These are phyloP conservation scores for Chloroceryle aenea DNA, from an alignment of 2,113 vertebrate genomes.

Conservation along the genomic window DNA sequence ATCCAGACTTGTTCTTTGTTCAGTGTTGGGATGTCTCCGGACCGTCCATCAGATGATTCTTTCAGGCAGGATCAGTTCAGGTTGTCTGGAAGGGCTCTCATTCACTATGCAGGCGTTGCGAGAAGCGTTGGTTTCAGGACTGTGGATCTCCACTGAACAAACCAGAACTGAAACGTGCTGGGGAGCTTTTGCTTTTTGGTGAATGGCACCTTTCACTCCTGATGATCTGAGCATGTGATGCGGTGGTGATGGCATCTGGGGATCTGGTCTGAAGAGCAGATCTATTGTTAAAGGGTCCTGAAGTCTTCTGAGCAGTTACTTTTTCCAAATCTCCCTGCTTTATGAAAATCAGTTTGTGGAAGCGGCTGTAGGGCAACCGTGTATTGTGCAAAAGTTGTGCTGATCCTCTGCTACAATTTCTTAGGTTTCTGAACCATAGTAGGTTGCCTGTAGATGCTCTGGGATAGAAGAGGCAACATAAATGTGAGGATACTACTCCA, in stretches of 20 bases:
- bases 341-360: not conserved
- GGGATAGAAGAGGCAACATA: not conserved
- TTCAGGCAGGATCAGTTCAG: not conserved
- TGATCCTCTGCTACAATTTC: not conserved
- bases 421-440: not conserved
- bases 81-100: constrained; percentile 4
- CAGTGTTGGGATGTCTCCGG: not conserved
- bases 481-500: not conserved
- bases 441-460: not conserved
- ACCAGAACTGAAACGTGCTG: not conserved
- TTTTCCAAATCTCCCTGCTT: not conserved
- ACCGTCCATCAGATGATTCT: not conserved
- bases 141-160: not conserved
- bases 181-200: not conserved
- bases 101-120: not conserved
- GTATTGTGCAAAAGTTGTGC: not conserved
- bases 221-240: not conserved
- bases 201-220: not conserved
- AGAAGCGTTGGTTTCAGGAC: not conserved
- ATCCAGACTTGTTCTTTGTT: not conserved
- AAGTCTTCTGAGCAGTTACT: not conserved
- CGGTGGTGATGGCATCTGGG: not conserved
- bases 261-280: not conserved
- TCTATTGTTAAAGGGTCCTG: not conserved
- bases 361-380: not conserved